Evolutionary conservation across 2,113 vertebrate species (phyloP).

Genomic region (Sander lucioperca): DNA sequence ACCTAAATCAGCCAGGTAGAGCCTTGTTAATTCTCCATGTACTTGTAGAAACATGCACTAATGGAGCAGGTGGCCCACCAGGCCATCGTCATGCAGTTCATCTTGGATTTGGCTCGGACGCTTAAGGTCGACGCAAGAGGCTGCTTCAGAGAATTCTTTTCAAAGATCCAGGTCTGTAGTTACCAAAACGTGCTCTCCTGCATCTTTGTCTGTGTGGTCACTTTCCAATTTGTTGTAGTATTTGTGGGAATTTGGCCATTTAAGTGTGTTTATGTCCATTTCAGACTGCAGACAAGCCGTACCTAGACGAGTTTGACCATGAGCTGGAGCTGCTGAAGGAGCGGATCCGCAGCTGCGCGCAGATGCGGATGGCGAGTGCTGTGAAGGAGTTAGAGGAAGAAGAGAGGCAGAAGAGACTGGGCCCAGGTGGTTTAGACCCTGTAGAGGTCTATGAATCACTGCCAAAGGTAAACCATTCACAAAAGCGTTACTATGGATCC

Average conservation of each 20-base stretch:
- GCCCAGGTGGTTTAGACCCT: slow-evolving; percentile 91
- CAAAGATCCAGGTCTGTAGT: slow-evolving; percentile 89
- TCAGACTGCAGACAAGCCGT: slow-evolving; percentile 89
- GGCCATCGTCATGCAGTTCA: slow-evolving; percentile 95
- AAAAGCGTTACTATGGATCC: no score
- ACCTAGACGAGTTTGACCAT: slow-evolving; percentile 89
- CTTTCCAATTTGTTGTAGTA: not conserved
- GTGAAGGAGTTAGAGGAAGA: slow-evolving; percentile 91
- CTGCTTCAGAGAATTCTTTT: slow-evolving; percentile 93
- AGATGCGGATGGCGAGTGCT: slow-evolving; percentile 86
- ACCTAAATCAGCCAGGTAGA: not conserved
- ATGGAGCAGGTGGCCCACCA: slow-evolving; percentile 97
- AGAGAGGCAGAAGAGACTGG: slow-evolving; percentile 87
- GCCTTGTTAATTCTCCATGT: not conserved
- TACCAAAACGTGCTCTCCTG: not conserved
- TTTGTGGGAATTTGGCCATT: not conserved
- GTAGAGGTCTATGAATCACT: slow-evolving; percentile 91
- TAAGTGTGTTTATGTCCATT: slow-evolving; percentile 1
- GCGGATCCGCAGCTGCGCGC: slow-evolving; percentile 86
- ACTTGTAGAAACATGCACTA: slow-evolving; percentile 87
- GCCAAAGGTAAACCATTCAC: slow-evolving; percentile 77
- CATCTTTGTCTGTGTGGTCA: not conserved
- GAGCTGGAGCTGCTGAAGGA: slow-evolving; percentile 92
- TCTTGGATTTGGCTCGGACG: slow-evolving; percentile 89
- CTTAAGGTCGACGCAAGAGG: slow-evolving; percentile 90